Percentiles rank a stretch among this genome's conserved stretches.
These are phyloP conservation scores for Pseudachorutes palmiensis DNA, from an alignment of 1,140 invertebrate genomes.

Conservation along the genomic window DNA sequence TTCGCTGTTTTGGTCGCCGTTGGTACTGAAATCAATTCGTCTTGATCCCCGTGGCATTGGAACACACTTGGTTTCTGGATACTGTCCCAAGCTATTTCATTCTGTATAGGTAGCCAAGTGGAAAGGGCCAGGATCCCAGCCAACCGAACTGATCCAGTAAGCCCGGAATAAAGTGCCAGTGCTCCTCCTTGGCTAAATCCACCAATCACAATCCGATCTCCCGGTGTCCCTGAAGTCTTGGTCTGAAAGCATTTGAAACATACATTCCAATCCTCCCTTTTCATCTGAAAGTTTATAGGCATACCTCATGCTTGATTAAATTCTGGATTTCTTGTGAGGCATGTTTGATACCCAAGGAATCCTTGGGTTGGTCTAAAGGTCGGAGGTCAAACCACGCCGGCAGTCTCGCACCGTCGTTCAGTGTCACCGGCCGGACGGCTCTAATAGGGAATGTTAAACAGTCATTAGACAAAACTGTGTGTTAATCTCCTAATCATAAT, in stretches of 20 bases:
- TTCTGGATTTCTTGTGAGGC: conserved; percentile 68
- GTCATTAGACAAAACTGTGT: conserved; percentile 32
- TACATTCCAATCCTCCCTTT: not conserved
- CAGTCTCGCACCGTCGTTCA: conserved; percentile 88
- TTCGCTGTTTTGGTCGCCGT: conserved; percentile 82
- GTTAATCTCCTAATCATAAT: not conserved
- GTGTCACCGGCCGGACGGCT: conserved; percentile 76
- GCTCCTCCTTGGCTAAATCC: conserved; percentile 90
- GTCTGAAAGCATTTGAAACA: not conserved
- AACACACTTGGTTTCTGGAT: conserved; percentile 55
- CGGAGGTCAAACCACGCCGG: conserved; percentile 95
- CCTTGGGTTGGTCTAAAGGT: conserved; percentile 73
- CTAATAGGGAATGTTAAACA: conserved; percentile 44
- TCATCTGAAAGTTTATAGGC: not conserved
- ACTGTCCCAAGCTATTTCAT: conserved; percentile 26
- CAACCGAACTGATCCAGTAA: conserved; percentile 69
- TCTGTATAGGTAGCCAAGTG: conserved; percentile 75
- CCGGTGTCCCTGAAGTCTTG: conserved; percentile 61
- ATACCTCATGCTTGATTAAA: conserved; percentile 74
- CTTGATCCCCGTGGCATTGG: conserved; percentile 89
- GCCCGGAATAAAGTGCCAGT: conserved; percentile 80
- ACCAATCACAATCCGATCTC: conserved; percentile 66
- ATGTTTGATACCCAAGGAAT: conserved; percentile 74
- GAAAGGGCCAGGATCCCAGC: conserved; percentile 85
- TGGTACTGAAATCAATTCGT: conserved; percentile 84